Percentiles rank a stretch among this genome's conserved stretches.
phyloP scores from a whole-genome alignment of 2,888 invertebrate genomes.

The Copidosoma aretas region DNA sequence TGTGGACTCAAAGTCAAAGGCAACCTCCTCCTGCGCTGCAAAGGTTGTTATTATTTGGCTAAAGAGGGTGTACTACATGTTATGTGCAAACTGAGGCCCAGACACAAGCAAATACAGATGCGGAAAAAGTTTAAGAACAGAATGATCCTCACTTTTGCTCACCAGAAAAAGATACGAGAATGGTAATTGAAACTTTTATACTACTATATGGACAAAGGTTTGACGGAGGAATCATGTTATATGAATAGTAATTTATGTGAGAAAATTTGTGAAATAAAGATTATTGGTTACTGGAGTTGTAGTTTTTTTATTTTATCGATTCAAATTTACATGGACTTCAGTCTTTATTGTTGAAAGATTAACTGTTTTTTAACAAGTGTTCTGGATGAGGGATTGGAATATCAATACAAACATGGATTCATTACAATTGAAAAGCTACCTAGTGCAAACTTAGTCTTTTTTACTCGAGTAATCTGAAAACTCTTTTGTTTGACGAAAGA shows the following conservation, averaged over 20 bases:
- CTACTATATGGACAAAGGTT: not conserved
- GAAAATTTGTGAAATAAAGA: constrained; percentile 26
- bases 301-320: constrained; percentile 4
- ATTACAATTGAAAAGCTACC: too few species aligned
- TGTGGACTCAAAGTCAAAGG: constrained; percentile 79
- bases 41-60: constrained; percentile 77
- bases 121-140: constrained; percentile 73
- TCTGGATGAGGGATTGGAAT: too few species aligned
- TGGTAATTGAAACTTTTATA: constrained; percentile 58
- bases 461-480: too few species aligned
- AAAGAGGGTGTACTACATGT: constrained; percentile 74
- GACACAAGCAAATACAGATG: constrained; percentile 84
- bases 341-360: too few species aligned
- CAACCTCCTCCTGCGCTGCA: constrained; percentile 73
- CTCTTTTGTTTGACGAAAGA: too few species aligned
- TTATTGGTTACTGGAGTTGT: constrained; percentile 12
- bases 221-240: not conserved
- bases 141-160: constrained; percentile 79
- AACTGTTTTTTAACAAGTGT: too few species aligned
- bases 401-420: too few species aligned
- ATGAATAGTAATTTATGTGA: constrained; percentile 10
- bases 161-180: constrained; percentile 68
- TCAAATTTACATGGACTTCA: too few species aligned
- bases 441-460: too few species aligned
- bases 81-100: constrained; percentile 76